Evolutionary conservation across 53 echinoderm and acorn worm species (phyloP).

Genomic region (Luidia sarsii): DNA sequence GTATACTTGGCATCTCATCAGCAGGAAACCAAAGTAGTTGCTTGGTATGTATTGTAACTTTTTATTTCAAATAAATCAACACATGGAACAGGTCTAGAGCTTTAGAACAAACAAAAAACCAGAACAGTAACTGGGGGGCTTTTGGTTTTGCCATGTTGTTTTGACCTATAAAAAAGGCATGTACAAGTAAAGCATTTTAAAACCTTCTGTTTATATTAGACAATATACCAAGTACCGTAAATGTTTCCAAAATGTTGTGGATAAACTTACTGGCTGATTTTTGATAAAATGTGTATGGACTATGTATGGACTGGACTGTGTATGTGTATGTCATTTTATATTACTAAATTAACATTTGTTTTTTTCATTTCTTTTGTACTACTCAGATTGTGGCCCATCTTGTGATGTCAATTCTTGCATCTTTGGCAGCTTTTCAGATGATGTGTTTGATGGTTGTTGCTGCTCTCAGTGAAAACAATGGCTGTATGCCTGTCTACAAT

Average conservation of each 20-base stretch:
- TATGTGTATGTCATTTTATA: not conserved
- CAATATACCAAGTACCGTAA: too few relatives aligned
- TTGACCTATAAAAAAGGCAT: too few relatives aligned
- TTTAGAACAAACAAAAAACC: too few relatives aligned
- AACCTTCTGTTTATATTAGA: too few relatives aligned
- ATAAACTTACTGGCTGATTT: not conserved
- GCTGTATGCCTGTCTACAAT: too few relatives aligned
- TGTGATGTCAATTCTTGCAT: constrained; percentile 55
- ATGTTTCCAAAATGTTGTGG: too few relatives aligned
- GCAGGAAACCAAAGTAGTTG: constrained; percentile 24
- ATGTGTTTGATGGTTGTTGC: constrained; percentile 28
- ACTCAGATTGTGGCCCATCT: constrained; percentile 32
- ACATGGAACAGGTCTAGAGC: too few relatives aligned
- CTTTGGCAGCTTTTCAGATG: constrained; percentile 44
- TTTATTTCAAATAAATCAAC: too few relatives aligned
- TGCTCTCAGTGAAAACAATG: constrained; percentile 1
- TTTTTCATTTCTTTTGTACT: not conserved
- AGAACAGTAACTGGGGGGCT: too few relatives aligned
- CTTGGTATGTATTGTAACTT: too few relatives aligned
- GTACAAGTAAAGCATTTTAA: too few relatives aligned
- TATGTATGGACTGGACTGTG: not conserved
- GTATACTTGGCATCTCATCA: constrained; percentile 32
- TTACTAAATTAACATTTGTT: not conserved
- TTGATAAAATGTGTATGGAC: not conserved
- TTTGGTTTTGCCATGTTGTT: too few relatives aligned